A percentile compares a stretch with the other conserved stretches of the same genome.
These are phyloP conservation scores for Aphelinus atriplicis DNA, from an alignment of 1,140 invertebrate genomes.

Conservation along the genomic window DNA sequence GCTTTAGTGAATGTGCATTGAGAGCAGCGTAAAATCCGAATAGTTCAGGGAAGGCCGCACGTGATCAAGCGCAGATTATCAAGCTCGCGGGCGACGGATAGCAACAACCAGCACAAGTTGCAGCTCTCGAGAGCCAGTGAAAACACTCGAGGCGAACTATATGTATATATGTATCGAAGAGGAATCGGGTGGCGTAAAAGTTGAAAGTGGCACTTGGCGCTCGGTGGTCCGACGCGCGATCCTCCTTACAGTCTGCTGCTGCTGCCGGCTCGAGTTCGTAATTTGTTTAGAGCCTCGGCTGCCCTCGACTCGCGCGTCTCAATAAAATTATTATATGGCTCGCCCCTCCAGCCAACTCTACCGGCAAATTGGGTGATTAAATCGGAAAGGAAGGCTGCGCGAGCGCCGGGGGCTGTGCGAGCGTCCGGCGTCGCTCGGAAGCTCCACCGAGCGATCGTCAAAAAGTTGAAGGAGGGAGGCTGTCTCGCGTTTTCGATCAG, in stretches of 20 bases:
- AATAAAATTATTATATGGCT: conserved; percentile 6
- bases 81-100: too few species aligned
- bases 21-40: too few species aligned
- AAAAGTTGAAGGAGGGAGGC: too few species aligned
- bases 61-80: too few species aligned
- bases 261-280: not conserved
- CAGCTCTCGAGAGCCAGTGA: too few species aligned
- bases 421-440: too few species aligned
- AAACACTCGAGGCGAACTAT: too few species aligned
- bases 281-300: conserved; percentile 3
- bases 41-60: too few species aligned
- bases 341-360: not conserved
- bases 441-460: too few species aligned
- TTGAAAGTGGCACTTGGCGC: conserved; percentile 3
- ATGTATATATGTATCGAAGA: not conserved
- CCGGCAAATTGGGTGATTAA: conserved; percentile 2
- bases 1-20: too few species aligned
- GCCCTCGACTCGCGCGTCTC: not conserved
- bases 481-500: too few species aligned
- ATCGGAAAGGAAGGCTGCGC: not conserved
- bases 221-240: not conserved
- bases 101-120: too few species aligned
- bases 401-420: not conserved
- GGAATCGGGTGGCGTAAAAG: not conserved
- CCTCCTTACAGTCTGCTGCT: not conserved